Evolutionary conservation across 2,888 invertebrate species (phyloP).

Genomic region (Subacronicta megacephala): DNA sequence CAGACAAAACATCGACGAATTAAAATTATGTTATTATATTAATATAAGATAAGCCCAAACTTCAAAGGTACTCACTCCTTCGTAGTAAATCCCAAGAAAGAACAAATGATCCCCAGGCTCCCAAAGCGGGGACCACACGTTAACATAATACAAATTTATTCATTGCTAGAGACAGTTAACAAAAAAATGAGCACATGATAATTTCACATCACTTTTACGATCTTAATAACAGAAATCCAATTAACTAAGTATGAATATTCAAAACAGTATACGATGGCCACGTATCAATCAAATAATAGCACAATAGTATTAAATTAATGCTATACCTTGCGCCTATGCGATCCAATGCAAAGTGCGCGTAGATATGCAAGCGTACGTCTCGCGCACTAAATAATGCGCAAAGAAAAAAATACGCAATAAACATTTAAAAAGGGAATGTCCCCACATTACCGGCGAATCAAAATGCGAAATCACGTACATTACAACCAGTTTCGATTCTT

Average conservation of each 20-base stretch:
- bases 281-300: slow-evolving; percentile 62
- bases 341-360: slow-evolving; percentile 67
- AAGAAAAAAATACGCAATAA: slow-evolving; percentile 75
- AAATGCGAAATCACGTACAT: slow-evolving; percentile 89
- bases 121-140: neutral
- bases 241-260: slow-evolving; percentile 76
- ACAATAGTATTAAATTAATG: slow-evolving; percentile 59
- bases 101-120: too few relatives aligned
- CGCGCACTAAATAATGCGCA: slow-evolving; percentile 63
- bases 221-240: slow-evolving; percentile 72
- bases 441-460: slow-evolving; percentile 80
- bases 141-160: neutral
- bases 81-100: too few relatives aligned
- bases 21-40: too few relatives aligned
- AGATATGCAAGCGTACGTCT: slow-evolving; percentile 68
- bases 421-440: slow-evolving; percentile 81
- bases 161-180: neutral
- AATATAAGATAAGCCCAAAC: too few relatives aligned
- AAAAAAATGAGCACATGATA: slow-evolving; percentile 27
- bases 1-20: too few relatives aligned
- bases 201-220: slow-evolving; percentile 63
- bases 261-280: slow-evolving; percentile 63
- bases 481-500: slow-evolving; percentile 74
- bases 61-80: too few relatives aligned
- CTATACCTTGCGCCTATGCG: slow-evolving; percentile 43